These are phyloP conservation scores for Athrips mouffetella DNA, from an alignment of 2,888 invertebrate species.

Conservation along the genomic window DNA sequence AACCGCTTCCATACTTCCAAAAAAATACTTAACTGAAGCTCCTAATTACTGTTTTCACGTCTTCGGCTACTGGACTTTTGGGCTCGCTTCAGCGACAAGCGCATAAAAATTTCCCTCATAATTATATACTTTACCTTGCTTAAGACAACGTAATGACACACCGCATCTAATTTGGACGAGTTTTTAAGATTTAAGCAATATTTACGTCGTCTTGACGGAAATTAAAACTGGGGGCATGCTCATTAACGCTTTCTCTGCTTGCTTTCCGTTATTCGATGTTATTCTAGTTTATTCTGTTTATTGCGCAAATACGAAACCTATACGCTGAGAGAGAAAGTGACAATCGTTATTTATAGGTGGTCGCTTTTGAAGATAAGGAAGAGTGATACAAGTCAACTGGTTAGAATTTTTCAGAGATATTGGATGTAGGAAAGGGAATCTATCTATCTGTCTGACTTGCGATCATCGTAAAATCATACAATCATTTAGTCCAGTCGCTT, in stretches of 20 bases:
- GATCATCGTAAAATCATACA: too few relatives aligned
- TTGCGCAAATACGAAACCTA: constrained; percentile 53
- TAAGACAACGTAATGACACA: constrained; percentile 4
- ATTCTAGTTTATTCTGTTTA: constrained; percentile 52
- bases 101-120: background rate
- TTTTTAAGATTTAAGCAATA: constrained; percentile 31
- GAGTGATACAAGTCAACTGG: too few relatives aligned
- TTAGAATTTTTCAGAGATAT: too few relatives aligned
- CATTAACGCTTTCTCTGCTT: constrained; percentile 66
- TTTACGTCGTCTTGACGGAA: constrained; percentile 51
- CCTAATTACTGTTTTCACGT: background rate
- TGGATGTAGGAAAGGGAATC: too few relatives aligned
- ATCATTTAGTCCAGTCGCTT: too few relatives aligned
- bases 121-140: constrained; percentile 3
- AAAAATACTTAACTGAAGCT: too few relatives aligned
- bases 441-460: too few relatives aligned
- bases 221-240: constrained; percentile 62
- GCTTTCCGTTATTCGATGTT: constrained; percentile 50
- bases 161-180: constrained; percentile 22
- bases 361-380: constrained; percentile 20
- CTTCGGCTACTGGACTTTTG: background rate
- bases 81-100: background rate
- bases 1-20: background rate
- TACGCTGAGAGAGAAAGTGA: constrained; percentile 45
- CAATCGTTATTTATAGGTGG: constrained; percentile 33